A percentile compares a stretch with the other conserved stretches of the same genome.
These are phyloP conservation scores for Probosciger aterrimus DNA, from an alignment of 2,113 vertebrate genomes.

Conservation along the genomic window DNA sequence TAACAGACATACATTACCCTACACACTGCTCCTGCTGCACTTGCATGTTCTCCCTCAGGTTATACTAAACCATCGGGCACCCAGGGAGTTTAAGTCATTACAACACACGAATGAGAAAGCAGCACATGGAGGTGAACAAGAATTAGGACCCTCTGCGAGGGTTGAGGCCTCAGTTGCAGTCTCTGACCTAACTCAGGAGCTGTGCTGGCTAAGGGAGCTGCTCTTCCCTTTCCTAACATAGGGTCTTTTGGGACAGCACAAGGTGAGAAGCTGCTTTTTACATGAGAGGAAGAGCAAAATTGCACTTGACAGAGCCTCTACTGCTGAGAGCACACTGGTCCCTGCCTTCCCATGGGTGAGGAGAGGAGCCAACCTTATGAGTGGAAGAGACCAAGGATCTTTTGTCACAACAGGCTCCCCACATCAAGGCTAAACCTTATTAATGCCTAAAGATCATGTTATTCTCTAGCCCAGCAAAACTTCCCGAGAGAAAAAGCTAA, in stretches of 20 bases:
- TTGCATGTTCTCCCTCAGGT: neutral
- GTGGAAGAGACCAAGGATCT: rapidly evolving
- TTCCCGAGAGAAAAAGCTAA: constrained; percentile 30
- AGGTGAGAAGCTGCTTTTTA: neutral
- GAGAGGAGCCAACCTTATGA: neutral
- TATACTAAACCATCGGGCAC: neutral
- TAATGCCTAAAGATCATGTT: neutral
- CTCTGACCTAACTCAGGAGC: neutral
- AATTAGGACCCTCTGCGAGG: neutral
- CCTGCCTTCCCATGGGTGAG: neutral
- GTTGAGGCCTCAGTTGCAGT: rapidly evolving
- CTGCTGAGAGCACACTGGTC: neutral
- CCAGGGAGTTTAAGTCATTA: neutral
- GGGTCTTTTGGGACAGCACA: neutral
- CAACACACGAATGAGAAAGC: neutral
- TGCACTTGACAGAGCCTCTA: neutral
- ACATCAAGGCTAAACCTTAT: neutral
- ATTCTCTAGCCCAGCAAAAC: neutral
- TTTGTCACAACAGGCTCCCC: neutral
- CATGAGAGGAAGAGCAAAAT: neutral
- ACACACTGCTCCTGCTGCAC: neutral
- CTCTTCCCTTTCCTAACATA: neutral
- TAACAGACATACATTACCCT: neutral
- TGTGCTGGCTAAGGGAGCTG: neutral
- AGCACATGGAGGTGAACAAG: neutral